A percentile compares a stretch with the other conserved stretches of the same genome.
Evolutionary conservation across 2,888 invertebrate species (phyloP).

Genomic region (Muscina levida): DNA sequence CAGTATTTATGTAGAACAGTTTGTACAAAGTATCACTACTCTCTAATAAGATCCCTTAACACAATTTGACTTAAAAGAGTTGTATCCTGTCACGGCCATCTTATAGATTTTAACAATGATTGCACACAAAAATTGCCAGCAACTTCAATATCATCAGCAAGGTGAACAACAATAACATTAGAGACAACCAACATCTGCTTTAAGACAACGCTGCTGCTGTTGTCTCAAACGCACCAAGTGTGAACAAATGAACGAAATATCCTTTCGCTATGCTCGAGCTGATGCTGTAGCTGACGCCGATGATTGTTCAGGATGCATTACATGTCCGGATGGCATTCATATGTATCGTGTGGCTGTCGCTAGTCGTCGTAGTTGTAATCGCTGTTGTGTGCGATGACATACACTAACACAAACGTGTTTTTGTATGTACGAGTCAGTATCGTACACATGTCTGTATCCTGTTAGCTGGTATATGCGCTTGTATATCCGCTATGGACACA

Average conservation of each 20-base stretch:
- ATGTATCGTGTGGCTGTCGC: too few species aligned
- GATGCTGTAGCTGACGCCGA: neutral
- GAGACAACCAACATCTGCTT: conserved; percentile 34
- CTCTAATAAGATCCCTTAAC: neutral
- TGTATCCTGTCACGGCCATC: conserved; percentile 6
- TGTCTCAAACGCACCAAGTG: neutral
- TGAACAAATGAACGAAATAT: conserved; percentile 18
- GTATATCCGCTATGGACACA: neutral
- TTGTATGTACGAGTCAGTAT: too few species aligned
- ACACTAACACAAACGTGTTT: too few species aligned
- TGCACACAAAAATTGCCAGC: conserved; percentile 33
- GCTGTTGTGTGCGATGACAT: neutral
- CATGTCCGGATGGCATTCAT: neutral
- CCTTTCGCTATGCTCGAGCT: neutral
- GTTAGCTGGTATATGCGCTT: too few species aligned
- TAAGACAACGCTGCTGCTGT: neutral
- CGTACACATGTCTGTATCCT: too few species aligned
- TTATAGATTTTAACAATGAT: conserved; percentile 12
- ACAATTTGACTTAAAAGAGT: conserved; percentile 18
- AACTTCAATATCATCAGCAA: conserved; percentile 37
- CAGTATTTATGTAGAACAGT: too few species aligned
- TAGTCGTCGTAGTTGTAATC: neutral
- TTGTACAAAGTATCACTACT: neutral
- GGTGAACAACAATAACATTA: neutral
- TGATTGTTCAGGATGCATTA: neutral